These are phyloP conservation scores for Nyctalus aviator DNA, from an alignment of 2,797 vertebrate species.

Conservation along the genomic window DNA sequence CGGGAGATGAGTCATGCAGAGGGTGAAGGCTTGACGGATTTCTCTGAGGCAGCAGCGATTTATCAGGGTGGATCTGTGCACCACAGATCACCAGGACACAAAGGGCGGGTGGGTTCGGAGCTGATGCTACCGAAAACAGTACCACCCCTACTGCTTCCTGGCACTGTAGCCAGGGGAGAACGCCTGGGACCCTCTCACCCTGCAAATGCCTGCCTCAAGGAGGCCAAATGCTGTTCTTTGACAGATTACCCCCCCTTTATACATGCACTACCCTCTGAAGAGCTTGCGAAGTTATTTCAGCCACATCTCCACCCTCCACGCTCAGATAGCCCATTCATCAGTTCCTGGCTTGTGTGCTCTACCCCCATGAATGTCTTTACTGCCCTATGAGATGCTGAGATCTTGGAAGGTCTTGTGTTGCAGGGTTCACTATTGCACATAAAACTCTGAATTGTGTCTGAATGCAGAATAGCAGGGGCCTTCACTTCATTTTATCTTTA, in stretches of 20 bases:
- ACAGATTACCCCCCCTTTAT: rapidly evolving
- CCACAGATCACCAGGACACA: not conserved
- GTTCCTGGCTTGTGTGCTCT: not conserved
- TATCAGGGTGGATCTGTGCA: constrained; percentile 47
- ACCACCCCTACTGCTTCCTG: not conserved
- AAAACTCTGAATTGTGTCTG: not conserved
- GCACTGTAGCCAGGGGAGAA: not conserved
- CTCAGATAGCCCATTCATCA: not conserved
- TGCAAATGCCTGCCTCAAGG: not conserved
- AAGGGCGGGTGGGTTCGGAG: not conserved
- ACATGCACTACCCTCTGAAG: not conserved
- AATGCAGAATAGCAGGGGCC: not conserved
- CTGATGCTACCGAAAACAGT: not conserved
- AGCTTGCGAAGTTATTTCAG: not conserved
- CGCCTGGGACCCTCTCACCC: not conserved
- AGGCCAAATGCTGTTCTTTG: not conserved
- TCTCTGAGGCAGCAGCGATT: constrained; percentile 47
- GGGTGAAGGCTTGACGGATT: constrained; percentile 69
- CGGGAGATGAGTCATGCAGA: constrained; percentile 78
- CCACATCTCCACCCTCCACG: not conserved
- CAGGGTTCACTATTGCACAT: not conserved
- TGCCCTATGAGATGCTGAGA: not conserved
- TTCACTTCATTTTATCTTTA: not conserved
- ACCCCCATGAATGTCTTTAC: not conserved
- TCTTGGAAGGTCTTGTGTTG: not conserved